phyloP scores from a whole-genome alignment of 2,888 invertebrate species.

The Ochropacha duplaris region DNA sequence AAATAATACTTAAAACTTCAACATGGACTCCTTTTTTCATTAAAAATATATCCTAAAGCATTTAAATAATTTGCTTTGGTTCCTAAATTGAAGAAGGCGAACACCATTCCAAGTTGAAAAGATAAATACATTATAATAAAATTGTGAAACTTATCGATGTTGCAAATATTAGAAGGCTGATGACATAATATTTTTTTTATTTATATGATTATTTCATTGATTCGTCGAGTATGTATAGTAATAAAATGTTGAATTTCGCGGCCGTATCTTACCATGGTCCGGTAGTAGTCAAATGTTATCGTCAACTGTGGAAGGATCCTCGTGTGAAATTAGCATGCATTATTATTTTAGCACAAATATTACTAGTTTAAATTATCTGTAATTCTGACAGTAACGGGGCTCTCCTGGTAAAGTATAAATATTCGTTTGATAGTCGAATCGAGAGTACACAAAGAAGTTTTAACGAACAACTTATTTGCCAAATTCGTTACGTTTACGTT shows the following conservation, averaged over 20 bases:
- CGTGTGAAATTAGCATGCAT: constrained; percentile 6
- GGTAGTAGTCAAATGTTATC: neutral
- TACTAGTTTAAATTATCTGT: constrained; percentile 23
- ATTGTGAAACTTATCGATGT: neutral
- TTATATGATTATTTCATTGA: constrained; percentile 6
- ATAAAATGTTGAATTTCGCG: neutral
- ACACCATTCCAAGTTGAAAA: constrained; percentile 19
- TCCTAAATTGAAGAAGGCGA: constrained; percentile 21
- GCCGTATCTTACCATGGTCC: neutral
- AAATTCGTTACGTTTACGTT: constrained; percentile 47
- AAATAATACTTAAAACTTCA: constrained; percentile 14
- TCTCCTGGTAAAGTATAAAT: constrained; percentile 10
- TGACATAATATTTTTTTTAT: constrained; percentile 4
- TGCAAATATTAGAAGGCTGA: constrained; percentile 9
- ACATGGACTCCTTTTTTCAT: constrained; percentile 28
- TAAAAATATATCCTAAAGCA: constrained; percentile 18
- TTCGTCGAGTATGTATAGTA: neutral
- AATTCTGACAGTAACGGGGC: neutral
- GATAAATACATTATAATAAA: neutral
- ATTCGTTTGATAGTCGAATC: constrained; percentile 11
- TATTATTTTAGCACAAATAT: constrained; percentile 41
- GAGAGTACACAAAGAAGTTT: constrained; percentile 21
- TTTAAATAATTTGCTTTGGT: neutral
- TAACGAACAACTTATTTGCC: constrained; percentile 24
- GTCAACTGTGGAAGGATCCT: neutral